Percentiles rank a stretch among this genome's conserved stretches.
These are phyloP conservation scores for Corella eumyota DNA, from an alignment of 23 tunicate genomes.

Conservation along the genomic window DNA sequence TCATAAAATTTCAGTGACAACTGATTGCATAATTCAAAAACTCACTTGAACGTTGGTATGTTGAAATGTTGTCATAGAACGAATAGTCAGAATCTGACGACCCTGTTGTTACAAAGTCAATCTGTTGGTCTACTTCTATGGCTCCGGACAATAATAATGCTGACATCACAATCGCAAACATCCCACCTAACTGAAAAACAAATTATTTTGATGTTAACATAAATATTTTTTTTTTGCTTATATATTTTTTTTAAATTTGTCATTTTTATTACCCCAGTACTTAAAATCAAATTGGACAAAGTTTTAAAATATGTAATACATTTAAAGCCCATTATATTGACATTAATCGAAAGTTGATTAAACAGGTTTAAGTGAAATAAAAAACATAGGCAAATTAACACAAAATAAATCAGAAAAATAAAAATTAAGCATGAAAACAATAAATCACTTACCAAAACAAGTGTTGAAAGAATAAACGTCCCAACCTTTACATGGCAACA, in stretches of 20 bases:
- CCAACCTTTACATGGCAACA: constrained; percentile 54
- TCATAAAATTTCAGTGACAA: neutral
- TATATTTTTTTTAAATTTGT: no score
- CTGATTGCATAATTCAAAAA: neutral
- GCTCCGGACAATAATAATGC: constrained; percentile 20
- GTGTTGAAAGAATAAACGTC: constrained; percentile 15
- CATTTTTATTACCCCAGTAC: neutral
- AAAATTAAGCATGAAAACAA: neutral
- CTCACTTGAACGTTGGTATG: constrained; percentile 14
- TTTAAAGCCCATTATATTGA: no score
- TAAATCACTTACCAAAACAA: constrained; percentile 29
- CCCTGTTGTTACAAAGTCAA: neutral
- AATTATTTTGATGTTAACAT: neutral
- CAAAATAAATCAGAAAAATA: no score
- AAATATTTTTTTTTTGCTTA: neutral
- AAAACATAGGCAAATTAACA: no score
- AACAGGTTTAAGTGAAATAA: no score
- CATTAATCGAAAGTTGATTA: no score
- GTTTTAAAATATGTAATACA: no score
- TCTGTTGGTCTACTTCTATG: constrained; percentile 2
- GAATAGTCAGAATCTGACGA: neutral
- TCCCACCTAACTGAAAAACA: constrained; percentile 15
- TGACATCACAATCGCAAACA: constrained; percentile 15
- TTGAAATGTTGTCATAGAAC: neutral
- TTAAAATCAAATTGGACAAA: no score